Evolutionary conservation across 2,888 invertebrate species (phyloP).

Genomic region (Microctonus aethiopoides): DNA sequence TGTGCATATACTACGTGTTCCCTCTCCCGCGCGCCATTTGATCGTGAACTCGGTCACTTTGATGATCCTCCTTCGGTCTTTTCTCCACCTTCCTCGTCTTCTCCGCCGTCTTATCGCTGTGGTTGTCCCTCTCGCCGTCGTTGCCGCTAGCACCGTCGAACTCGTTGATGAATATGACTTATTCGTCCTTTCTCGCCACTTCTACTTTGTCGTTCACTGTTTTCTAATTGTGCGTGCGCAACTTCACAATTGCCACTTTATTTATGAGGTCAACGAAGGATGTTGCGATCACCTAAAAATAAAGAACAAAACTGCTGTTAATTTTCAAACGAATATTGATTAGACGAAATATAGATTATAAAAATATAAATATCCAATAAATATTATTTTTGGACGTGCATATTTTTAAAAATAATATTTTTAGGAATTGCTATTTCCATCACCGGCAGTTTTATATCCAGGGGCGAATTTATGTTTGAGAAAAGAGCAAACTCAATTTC

Average conservation of each 20-base stretch:
- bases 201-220: constrained; percentile 27
- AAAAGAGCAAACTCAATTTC: no score
- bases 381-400: no score
- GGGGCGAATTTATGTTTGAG: no score
- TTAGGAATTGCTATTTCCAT: no score
- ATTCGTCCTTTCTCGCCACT: constrained; percentile 26
- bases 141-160: constrained; percentile 26
- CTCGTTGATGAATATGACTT: constrained; percentile 9
- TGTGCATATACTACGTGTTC: constrained; percentile 21
- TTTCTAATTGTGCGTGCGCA: constrained; percentile 27
- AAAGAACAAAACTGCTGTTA: no score
- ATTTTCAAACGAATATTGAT: no score
- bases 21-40: constrained; percentile 45
- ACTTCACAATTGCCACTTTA: constrained; percentile 30
- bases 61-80: constrained; percentile 9
- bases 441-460: no score
- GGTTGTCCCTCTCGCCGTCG: constrained; percentile 34
- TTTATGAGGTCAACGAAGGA: constrained; percentile 25
- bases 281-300: constrained; percentile 37
- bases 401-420: no score
- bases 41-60: constrained; percentile 29
- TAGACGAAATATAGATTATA: no score
- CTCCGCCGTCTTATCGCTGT: constrained; percentile 36
- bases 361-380: no score
- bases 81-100: constrained; percentile 36